These are phyloP conservation scores for Bagarius yarrelli DNA, from an alignment of 2,113 vertebrate species.

Conservation along the genomic window DNA sequence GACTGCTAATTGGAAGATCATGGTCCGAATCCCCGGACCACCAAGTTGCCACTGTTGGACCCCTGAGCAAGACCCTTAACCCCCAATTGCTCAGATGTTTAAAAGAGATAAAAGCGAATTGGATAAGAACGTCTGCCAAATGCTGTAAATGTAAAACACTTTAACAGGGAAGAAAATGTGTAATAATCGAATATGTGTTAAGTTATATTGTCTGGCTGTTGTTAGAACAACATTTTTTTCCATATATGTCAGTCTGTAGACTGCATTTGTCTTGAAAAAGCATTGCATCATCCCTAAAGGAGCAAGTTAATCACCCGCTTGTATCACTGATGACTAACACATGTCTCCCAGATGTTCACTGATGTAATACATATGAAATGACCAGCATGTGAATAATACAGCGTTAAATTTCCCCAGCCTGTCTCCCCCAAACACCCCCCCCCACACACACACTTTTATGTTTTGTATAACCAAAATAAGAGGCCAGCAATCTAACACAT, in stretches of 20 bases:
- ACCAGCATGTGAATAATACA: slow-evolving; percentile 21
- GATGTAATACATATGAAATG: slow-evolving; percentile 39
- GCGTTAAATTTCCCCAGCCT: slow-evolving; percentile 1
- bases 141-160: no score
- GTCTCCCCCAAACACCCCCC: neutral
- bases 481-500: neutral
- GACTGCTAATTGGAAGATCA: no score
- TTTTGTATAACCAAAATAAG: neutral
- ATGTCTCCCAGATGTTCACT: slow-evolving; percentile 30
- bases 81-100: no score
- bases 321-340: slow-evolving; percentile 49
- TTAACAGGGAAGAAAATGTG: no score
- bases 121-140: no score
- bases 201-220: neutral
- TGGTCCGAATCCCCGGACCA: no score
- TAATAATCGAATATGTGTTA: neutral
- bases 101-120: no score
- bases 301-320: slow-evolving; percentile 32
- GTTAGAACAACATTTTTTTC: slow-evolving; percentile 45
- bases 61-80: no score
- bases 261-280: slow-evolving; percentile 38
- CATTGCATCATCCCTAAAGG: slow-evolving; percentile 29
- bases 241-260: slow-evolving; percentile 27
- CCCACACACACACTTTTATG: no score
- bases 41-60: no score